These are phyloP conservation scores for Hylaea fasciaria DNA, from an alignment of 2,888 invertebrate genomes.

Conservation along the genomic window DNA sequence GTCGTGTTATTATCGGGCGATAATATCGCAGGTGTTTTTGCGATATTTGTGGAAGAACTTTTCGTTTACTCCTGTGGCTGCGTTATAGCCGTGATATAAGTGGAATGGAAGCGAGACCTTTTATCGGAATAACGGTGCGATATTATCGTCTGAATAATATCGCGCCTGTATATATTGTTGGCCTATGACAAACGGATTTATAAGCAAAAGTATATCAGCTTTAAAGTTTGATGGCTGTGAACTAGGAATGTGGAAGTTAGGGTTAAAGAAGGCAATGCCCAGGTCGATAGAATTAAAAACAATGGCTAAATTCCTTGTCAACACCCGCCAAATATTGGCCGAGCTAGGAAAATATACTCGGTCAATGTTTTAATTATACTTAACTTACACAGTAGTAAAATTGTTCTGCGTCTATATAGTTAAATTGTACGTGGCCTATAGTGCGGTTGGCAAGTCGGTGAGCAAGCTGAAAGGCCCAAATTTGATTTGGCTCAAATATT, in stretches of 20 bases:
- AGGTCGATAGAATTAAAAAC: constrained; percentile 41
- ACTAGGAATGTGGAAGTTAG: constrained; percentile 39
- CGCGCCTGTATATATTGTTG: constrained; percentile 28
- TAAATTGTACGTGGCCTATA: not conserved
- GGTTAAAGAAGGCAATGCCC: constrained; percentile 57
- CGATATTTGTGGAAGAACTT: too few species aligned
- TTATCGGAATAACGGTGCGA: too few species aligned
- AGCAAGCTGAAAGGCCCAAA: constrained; percentile 42
- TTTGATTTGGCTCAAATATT: constrained; percentile 72
- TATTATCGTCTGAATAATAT: too few species aligned
- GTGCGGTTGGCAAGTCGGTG: constrained; percentile 14
- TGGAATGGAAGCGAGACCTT: too few species aligned
- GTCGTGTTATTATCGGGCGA: too few species aligned
- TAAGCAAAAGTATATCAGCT: constrained; percentile 51
- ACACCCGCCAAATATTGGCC: constrained; percentile 29
- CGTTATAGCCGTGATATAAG: too few species aligned
- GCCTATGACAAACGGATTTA: constrained; percentile 52
- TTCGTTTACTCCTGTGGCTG: too few species aligned
- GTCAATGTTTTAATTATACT: not conserved
- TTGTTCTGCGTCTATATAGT: not conserved
- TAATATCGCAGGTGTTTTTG: too few species aligned
- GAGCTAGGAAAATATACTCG: not conserved
- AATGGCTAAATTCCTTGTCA: constrained; percentile 28
- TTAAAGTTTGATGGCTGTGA: constrained; percentile 65
- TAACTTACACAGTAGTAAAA: not conserved